Evolutionary conservation across 1,140 invertebrate species (phyloP), one percentile per base, ranked within the genome.

Genomic region (Drosophila lowei): DNA sequence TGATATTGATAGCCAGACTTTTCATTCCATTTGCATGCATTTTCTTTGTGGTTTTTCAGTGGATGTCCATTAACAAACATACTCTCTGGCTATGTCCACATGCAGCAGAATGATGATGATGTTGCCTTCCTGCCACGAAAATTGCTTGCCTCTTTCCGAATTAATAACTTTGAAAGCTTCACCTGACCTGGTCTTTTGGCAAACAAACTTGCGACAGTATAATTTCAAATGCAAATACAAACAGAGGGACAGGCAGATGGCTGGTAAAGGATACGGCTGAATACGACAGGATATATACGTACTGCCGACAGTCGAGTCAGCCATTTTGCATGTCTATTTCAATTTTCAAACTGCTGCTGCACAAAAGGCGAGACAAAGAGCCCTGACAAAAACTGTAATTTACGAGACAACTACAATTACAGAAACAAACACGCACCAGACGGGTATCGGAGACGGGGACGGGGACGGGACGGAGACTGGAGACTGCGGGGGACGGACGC

Each of bases 331-430:
- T 72, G 61, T 62, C 75, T 59, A 42, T 72, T 58, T 72, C 34
- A 59, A 55, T 73, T 72, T 66, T 16, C 38, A 47, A 62, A 46
- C 50, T 60, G 28, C 50, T 60, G 28, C 21, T 50, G 62, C 44
- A 77, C 44, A 56, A 54, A 43, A 43, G 46, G n/a, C 34, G 42
- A 50, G 28, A 72, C 56, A 56, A 56, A 62, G 48, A 48, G 44
- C 44, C 28, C 25, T 23, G 47, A 34, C 54, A 73, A 59, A 66
- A 75, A 61, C 47, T 76, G 77, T 75, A 66, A 79, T 80, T 80
- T 72, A 60, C 65, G 61, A 80, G 60, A 80, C 59, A 66, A 65
- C 68, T 73, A 54, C 77, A 53, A 75, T 80, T 72, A 79, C 62
- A 59, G 55, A 66, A 59, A 66, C 65, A 72, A 79, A 79, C 56